A percentile compares a stretch with the other conserved stretches of the same genome.
Conservation (phyloP, 2,113 vertebrate species). For the Saguinus midas region DNA sequence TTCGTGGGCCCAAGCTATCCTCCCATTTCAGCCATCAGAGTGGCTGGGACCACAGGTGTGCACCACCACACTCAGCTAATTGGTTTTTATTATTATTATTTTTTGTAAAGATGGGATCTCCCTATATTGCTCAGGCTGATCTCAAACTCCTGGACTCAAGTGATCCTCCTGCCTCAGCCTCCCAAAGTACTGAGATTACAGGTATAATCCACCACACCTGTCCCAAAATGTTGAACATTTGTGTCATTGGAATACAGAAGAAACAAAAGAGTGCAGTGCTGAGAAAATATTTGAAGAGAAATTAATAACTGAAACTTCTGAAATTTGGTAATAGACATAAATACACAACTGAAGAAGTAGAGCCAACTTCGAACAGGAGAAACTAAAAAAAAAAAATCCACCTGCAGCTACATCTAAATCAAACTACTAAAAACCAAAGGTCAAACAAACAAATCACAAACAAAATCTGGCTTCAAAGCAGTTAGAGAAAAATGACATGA, state of each 20-base stretch:
- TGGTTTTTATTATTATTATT: too few species aligned
- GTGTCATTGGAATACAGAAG: background rate
- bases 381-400: constrained; percentile 29
- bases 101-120: too few species aligned
- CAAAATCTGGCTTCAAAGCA: background rate
- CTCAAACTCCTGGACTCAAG: too few species aligned
- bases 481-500: background rate
- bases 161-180: too few species aligned
- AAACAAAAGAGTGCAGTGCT: background rate
- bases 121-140: too few species aligned
- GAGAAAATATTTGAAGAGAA: background rate
- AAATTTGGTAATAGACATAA: background rate
- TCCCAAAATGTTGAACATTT: background rate
- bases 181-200: too few species aligned
- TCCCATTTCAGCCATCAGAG: too few species aligned
- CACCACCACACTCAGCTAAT: too few species aligned
- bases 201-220: too few species aligned
- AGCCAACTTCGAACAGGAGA: background rate
- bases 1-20: too few species aligned
- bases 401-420: background rate
- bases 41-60: too few species aligned
- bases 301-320: background rate
- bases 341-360: background rate
- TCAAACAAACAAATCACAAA: background rate
- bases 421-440: background rate